Base-by-base conservation (phyloP, 2,113 vertebrate species). In the Entelurus aequoreus region DNA sequence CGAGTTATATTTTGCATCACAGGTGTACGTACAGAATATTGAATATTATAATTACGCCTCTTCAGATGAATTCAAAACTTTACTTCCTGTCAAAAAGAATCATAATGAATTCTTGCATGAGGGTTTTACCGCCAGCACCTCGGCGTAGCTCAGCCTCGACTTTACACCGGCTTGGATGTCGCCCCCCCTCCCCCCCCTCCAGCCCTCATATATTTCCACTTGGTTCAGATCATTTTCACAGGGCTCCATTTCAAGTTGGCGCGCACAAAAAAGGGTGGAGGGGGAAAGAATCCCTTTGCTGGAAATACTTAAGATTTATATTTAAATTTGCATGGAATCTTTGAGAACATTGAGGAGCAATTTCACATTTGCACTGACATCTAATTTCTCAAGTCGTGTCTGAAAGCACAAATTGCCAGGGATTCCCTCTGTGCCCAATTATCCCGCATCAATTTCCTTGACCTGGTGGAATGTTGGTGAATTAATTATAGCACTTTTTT, bases 301-400 rank as follows among this genome's bases (percentile, higher is more conserved):
- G 74, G 86, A 87, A 89, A 89, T 87, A 83, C 88, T 85, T 88
- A 85, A 88, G 86, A 88, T 88, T 89, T 89, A 81, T 89, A 85
- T 87, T 90, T 88, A 90, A 89, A 90, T 83, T 90, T 91, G 89
- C 82, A 92, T 91, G 83, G 79, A 88, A 87, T 90, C 88, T 90
- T 90, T 90, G 88, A 87, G 88, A 92, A 92, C 88, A 89, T 88
- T 87, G 88, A 89, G 87, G 86, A 90, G 86, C 89, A 86, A 90
- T 92, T 90, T 90, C 87, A 87, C 83, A 92, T 90, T 92, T 90
- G 87, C 90, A 91, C 89, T 86, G 88, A 92, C 90, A 90, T 91
- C 84, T 90, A 91, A 90, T 92, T 92, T 90, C 88, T 90, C 88
- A 86, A 90, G 88, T 89, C 81, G 70, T 86, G 82, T 87, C 81